These are phyloP conservation scores for Drosophila peninsularis DNA, from an alignment of 2,888 invertebrate genomes.

Conservation along the genomic window DNA sequence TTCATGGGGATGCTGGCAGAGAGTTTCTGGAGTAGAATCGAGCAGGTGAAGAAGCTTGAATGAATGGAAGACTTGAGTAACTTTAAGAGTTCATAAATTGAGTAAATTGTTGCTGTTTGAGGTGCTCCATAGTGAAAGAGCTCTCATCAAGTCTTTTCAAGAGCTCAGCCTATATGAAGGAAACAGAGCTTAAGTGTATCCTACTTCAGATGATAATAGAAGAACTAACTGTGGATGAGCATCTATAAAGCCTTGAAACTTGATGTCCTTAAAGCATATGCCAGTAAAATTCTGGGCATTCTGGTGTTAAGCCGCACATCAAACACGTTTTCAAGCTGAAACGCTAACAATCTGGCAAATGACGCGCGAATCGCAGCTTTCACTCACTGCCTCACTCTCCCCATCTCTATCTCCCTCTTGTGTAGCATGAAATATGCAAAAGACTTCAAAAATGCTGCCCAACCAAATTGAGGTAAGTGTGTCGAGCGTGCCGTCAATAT, in stretches of 20 bases:
- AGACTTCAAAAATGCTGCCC: slow-evolving; percentile 53
- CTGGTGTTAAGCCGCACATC: slow-evolving; percentile 32
- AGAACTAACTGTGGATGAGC: too few species aligned
- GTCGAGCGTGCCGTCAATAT: slow-evolving; percentile 34
- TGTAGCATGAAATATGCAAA: slow-evolving; percentile 62
- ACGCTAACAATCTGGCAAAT: slow-evolving; percentile 67
- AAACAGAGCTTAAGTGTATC: not conserved
- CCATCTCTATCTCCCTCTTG: not conserved
- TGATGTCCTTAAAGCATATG: not conserved
- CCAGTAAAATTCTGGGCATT: not conserved
- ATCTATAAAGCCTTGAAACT: rapidly evolving
- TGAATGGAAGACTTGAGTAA: not conserved
- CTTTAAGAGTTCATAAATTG: not conserved
- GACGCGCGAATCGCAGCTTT: slow-evolving; percentile 36
- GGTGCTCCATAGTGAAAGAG: not conserved
- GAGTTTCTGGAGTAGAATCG: not conserved
- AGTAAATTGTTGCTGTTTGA: not conserved
- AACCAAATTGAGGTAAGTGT: slow-evolving; percentile 62
- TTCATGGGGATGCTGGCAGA: not conserved
- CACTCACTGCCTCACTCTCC: not conserved
- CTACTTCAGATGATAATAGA: too few species aligned
- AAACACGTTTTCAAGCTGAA: slow-evolving; percentile 35
- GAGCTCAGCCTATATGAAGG: too few species aligned
- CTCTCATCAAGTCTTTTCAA: not conserved
- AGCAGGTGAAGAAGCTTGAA: too few species aligned